phyloP scores from a whole-genome alignment of 2,888 invertebrate genomes.

The Eupithecia vulgata region DNA sequence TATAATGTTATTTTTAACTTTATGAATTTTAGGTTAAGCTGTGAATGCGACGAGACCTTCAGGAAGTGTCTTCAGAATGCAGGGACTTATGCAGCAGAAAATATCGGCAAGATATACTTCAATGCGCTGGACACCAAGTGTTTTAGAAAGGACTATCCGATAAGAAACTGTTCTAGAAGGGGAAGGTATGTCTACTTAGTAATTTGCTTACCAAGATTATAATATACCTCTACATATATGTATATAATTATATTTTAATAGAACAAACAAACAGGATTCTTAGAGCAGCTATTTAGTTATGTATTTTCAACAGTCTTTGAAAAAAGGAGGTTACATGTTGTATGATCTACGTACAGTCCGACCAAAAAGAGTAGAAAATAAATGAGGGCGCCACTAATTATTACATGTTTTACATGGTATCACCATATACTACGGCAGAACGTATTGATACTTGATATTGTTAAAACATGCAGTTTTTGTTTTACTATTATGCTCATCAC shows the following conservation, averaged over 20 bases:
- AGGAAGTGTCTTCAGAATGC: constrained; percentile 72
- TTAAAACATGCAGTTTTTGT: no score
- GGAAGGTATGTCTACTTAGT: constrained; percentile 75
- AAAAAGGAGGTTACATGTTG: no score
- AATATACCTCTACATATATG: no score
- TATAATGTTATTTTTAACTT: neutral
- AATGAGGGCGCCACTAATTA: no score
- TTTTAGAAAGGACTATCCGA: constrained; percentile 84
- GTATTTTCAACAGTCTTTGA: no score
- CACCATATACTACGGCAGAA: no score
- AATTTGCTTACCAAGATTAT: neutral
- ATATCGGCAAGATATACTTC: constrained; percentile 83
- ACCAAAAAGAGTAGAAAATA: no score
- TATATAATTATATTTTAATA: neutral
- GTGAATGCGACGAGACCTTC: constrained; percentile 83
- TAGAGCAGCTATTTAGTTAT: no score
- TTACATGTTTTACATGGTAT: no score
- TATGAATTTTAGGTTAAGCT: constrained; percentile 71
- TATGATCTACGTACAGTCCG: no score
- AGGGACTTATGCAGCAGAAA: constrained; percentile 60
- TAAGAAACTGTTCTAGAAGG: constrained; percentile 75
- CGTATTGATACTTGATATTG: no score
- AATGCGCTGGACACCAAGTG: constrained; percentile 84
- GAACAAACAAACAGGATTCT: neutral
- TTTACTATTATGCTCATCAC: no score